Conservation (phyloP, 2,888 invertebrate species). For the Laspeyria flexula region DNA sequence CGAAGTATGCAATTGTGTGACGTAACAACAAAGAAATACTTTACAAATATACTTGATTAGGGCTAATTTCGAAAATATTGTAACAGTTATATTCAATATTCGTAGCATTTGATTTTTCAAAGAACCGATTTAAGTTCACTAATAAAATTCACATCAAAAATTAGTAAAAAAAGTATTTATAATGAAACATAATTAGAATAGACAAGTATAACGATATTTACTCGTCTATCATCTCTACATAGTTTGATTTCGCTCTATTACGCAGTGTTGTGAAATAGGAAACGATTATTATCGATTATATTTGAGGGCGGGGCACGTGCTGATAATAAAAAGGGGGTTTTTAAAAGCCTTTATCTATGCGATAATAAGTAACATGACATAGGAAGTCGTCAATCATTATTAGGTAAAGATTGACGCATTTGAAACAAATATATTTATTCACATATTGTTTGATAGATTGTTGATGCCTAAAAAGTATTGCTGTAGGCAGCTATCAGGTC, state of each 20-base stretch:
- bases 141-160: conserved; percentile 6
- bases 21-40: background rate
- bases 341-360: background rate
- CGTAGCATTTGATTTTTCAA: too few relatives aligned
- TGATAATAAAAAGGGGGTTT: background rate
- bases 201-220: conserved; percentile 1
- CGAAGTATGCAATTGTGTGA: conserved; percentile 4
- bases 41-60: too few relatives aligned
- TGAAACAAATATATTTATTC: too few relatives aligned
- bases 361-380: background rate
- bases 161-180: conserved; percentile 6
- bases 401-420: too few relatives aligned
- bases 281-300: background rate
- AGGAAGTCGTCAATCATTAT: background rate
- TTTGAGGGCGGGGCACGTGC: background rate
- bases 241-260: conserved; percentile 9
- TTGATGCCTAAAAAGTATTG: too few relatives aligned
- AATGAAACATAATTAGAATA: conserved; percentile 11
- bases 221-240: conserved; percentile 12
- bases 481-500: too few relatives aligned
- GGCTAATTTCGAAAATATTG: too few relatives aligned
- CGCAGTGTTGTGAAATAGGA: conserved; percentile 36
- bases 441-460: too few relatives aligned
- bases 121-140: too few relatives aligned
- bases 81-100: too few relatives aligned